These are phyloP conservation scores for Diabrotica balteata DNA, from an alignment of 2,888 invertebrate species.

Conservation along the genomic window DNA sequence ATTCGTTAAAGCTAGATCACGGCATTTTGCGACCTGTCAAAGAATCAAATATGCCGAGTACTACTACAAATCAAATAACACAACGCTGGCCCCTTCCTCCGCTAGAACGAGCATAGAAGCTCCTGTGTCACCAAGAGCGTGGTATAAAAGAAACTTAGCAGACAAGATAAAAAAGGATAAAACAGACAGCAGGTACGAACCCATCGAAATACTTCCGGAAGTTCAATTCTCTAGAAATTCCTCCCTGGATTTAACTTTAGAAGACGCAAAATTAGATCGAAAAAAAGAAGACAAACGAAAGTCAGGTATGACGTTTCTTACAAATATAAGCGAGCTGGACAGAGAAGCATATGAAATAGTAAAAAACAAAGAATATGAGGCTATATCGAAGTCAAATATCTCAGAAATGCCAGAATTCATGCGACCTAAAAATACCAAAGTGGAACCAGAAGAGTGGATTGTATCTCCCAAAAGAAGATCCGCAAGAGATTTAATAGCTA, in stretches of 20 bases:
- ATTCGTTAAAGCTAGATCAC: constrained; percentile 62
- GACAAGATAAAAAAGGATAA: constrained; percentile 47
- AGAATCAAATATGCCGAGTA: constrained; percentile 44
- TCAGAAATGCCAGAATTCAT: constrained; percentile 58
- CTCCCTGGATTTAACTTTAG: constrained; percentile 50
- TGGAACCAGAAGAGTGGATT: constrained; percentile 50
- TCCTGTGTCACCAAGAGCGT: constrained; percentile 67
- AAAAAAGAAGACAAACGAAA: constrained; percentile 63
- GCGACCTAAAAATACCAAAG: constrained; percentile 53
- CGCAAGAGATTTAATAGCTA: constrained; percentile 66
- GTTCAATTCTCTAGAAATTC: constrained; percentile 65
- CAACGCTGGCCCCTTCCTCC: constrained; percentile 40
- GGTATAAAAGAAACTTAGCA: constrained; percentile 68
- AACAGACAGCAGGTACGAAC: constrained; percentile 49
- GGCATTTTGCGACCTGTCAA: constrained; percentile 61
- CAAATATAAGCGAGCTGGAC: constrained; percentile 81
- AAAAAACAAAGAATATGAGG: constrained; percentile 54
- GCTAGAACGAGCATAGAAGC: constrained; percentile 52
- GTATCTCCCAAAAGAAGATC: constrained; percentile 54
- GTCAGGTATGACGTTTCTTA: constrained; percentile 69
- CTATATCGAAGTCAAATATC: constrained; percentile 33
- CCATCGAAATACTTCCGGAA: constrained; percentile 60
- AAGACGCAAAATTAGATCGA: constrained; percentile 43
- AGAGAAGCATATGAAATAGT: constrained; percentile 80
- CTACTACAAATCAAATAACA: constrained; percentile 36